These are phyloP conservation scores for Lophius piscatorius DNA, from an alignment of 2,113 vertebrate genomes.

Conservation along the genomic window DNA sequence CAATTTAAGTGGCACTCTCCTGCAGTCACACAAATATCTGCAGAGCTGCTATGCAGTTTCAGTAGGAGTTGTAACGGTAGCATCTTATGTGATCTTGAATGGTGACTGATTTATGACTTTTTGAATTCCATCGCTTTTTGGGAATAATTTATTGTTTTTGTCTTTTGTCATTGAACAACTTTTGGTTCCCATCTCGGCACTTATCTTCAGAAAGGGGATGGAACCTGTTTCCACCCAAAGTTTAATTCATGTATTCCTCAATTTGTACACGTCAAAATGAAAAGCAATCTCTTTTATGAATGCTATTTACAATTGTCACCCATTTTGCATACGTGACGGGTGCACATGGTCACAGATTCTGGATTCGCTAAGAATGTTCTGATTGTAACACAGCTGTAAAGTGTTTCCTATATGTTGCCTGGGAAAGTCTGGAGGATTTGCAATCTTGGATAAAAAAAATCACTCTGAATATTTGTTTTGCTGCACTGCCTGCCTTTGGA, in stretches of 20 bases:
- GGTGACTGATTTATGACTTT: constrained; percentile 36
- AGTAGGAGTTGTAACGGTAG: constrained; percentile 20
- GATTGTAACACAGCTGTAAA: constrained; percentile 57
- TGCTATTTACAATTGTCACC: constrained; percentile 25
- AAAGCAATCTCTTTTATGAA: constrained; percentile 31
- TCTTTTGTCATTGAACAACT: constrained; percentile 52
- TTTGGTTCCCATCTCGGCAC: constrained; percentile 48
- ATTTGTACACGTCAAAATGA: constrained; percentile 44
- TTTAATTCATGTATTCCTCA: constrained; percentile 37
- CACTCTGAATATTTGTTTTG: constrained; percentile 66
- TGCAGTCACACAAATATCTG: constrained; percentile 29
- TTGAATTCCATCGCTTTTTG: constrained; percentile 32
- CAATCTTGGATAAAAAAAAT: constrained; percentile 50
- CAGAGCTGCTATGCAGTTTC: constrained; percentile 22
- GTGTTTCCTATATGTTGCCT: constrained; percentile 36
- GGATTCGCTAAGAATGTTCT: constrained; percentile 50
- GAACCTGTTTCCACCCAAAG: constrained; percentile 53
- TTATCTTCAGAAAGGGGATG: constrained; percentile 54
- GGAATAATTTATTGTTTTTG: constrained; percentile 38
- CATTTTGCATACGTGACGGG: constrained; percentile 49
- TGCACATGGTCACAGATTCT: constrained; percentile 57
- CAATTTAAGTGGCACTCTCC: constrained; percentile 11
- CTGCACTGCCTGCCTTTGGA: constrained; percentile 72
- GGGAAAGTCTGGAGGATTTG: constrained; percentile 35
- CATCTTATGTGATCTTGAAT: constrained; percentile 18